phyloP scores from a whole-genome alignment of 2,113 vertebrate genomes.

The Varanus salvator region DNA sequence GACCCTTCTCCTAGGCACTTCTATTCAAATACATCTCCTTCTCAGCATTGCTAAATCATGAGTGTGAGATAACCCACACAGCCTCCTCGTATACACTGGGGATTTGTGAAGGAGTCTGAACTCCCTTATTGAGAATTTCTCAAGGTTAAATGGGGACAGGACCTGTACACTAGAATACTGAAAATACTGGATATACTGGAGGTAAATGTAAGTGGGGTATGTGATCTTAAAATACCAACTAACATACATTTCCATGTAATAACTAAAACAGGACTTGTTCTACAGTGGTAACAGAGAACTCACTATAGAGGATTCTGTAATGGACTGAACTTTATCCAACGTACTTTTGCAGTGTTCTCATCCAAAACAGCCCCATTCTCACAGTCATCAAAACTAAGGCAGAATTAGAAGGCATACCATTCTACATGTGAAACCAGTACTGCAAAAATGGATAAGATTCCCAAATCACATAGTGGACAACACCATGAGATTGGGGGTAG shows the following conservation, averaged over 20 bases:
- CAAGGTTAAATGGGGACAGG: too few relatives aligned
- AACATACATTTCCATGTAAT: not conserved
- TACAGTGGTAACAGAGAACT: not conserved
- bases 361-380: not conserved
- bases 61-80: not conserved
- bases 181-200: not conserved
- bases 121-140: not conserved
- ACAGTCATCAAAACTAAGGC: not conserved
- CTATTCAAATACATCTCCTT: not conserved
- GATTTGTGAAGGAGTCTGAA: not conserved
- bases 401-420: not conserved
- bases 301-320: not conserved
- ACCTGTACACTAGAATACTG: not conserved
- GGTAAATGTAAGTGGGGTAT: not conserved
- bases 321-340: not conserved
- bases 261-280: not conserved
- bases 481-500: too few relatives aligned
- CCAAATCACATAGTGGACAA: too few relatives aligned
- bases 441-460: not conserved
- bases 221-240: not conserved
- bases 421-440: not conserved
- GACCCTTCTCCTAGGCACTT: not conserved
- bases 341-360: not conserved
- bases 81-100: too few relatives aligned
- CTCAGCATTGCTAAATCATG: not conserved